Conservation (phyloP, 2,797 vertebrate genomes). For the Xiphorhynchus erythropygius region DNA sequence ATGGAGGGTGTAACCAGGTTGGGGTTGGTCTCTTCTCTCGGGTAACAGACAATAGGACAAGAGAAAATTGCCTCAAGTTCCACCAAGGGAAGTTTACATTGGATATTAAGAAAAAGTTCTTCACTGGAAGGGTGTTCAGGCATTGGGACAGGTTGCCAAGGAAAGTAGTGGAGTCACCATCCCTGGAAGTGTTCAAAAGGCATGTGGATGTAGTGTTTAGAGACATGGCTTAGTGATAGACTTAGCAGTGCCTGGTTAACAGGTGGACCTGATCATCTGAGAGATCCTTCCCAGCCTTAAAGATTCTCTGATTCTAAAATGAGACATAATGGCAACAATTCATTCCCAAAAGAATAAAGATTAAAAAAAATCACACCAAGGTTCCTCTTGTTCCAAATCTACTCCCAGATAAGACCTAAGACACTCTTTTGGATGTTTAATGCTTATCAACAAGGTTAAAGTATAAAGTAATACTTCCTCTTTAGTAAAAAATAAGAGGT, state of each 20-base stretch:
- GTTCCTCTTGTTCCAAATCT: neutral
- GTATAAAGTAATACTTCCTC: neutral
- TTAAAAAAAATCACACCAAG: neutral
- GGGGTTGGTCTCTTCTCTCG: neutral
- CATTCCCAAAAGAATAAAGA: neutral
- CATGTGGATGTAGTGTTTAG: neutral
- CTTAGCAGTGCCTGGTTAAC: neutral
- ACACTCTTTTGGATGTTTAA: neutral
- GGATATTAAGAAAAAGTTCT: neutral
- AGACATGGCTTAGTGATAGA: neutral
- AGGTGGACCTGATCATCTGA: neutral
- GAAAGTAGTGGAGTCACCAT: neutral
- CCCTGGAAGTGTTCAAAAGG: neutral
- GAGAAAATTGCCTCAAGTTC: neutral
- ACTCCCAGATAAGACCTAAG: neutral
- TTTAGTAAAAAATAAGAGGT: neutral
- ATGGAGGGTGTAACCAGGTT: rapidly evolving
- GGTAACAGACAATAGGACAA: neutral
- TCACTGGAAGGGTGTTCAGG: neutral
- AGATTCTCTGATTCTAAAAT: neutral
- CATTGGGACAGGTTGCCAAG: neutral
- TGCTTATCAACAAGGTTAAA: neutral
- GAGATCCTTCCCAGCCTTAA: neutral
- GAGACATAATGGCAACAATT: neutral
- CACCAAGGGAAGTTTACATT: neutral